Evolutionary conservation across 2,797 vertebrate species (phyloP).

Genomic region (Ctenochaetus hawaiiensis): DNA sequence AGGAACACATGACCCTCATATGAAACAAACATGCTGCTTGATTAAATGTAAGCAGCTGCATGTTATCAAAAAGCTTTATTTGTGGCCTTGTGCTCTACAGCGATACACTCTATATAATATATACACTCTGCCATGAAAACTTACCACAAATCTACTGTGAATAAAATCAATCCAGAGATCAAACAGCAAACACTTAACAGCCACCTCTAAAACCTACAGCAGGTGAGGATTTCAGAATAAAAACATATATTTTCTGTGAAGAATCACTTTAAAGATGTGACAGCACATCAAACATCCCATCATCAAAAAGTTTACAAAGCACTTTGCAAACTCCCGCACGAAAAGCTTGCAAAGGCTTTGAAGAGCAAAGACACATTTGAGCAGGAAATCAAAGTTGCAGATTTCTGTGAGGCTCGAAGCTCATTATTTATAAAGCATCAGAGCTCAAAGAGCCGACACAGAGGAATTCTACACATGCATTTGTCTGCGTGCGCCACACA

Average conservation of each 20-base stretch:
- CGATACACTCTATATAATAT: neutral
- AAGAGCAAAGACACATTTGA: conserved; percentile 23
- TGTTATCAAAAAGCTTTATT: neutral
- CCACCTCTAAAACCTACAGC: neutral
- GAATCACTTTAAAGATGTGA: conserved; percentile 14
- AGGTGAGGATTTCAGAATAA: neutral
- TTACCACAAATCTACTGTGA: neutral
- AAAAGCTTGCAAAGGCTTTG: conserved; percentile 20
- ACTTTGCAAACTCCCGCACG: neutral
- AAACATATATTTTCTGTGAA: neutral
- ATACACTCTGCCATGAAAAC: neutral
- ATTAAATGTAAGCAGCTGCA: neutral
- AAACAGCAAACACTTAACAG: conserved; percentile 1
- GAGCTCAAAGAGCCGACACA: conserved; percentile 25
- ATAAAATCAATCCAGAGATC: conserved; percentile 4
- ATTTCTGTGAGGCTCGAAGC: conserved; percentile 7
- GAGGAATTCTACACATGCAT: conserved; percentile 20
- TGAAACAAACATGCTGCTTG: neutral
- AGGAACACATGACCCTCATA: neutral
- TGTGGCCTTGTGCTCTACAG: neutral
- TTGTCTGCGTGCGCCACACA: conserved; percentile 17
- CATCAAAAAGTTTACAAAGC: conserved; percentile 18
- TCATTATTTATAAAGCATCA: conserved; percentile 1
- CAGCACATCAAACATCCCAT: conserved; percentile 18
- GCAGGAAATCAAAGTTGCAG: conserved; percentile 18